Conservation (phyloP, 2,113 vertebrate genomes). For the Vidua macroura region DNA sequence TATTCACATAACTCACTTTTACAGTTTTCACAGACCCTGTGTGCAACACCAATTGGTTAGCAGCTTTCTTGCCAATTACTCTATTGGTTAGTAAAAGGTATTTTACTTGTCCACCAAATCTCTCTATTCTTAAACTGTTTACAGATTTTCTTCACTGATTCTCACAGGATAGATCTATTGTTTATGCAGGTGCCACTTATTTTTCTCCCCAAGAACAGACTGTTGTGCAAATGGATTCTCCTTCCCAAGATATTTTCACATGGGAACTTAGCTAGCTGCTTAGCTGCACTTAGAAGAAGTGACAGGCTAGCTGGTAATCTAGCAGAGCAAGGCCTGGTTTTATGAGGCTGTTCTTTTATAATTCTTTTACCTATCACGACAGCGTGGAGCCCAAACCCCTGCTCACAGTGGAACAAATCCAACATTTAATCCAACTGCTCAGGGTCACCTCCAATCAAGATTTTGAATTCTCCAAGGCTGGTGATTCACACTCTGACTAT, state of each 20-base stretch:
- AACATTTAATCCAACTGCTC: neutral
- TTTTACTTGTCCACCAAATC: neutral
- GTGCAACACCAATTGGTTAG: neutral
- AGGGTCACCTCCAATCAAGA: neutral
- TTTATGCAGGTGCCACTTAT: neutral
- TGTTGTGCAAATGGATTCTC: neutral
- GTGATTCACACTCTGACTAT: neutral
- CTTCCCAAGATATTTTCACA: neutral
- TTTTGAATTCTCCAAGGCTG: neutral
- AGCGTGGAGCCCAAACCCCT: neutral
- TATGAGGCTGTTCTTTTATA: neutral
- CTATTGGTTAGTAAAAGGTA: neutral
- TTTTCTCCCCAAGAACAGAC: neutral
- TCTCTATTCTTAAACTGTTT: neutral
- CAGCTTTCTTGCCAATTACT: neutral
- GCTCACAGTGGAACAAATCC: neutral
- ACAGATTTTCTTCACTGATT: neutral
- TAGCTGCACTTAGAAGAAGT: neutral
- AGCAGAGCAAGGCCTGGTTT: neutral
- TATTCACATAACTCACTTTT: neutral
- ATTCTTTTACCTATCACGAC: neutral
- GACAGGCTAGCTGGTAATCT: neutral
- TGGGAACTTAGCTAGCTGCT: neutral
- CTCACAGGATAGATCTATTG: neutral
- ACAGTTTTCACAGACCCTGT: neutral